Conservation (phyloP, 2,888 invertebrate genomes). For the Linnaemya tessellans region DNA sequence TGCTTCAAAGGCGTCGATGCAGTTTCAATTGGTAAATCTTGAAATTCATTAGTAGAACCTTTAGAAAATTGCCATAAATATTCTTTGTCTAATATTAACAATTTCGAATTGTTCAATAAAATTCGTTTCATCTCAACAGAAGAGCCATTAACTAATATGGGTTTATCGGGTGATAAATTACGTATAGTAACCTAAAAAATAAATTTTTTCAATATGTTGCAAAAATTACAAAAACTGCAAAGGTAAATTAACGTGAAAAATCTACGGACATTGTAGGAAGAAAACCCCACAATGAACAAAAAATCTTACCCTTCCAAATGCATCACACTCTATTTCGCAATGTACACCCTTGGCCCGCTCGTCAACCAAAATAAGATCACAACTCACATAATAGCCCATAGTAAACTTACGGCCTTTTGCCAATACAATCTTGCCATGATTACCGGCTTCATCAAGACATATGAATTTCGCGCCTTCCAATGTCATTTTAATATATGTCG, state of each 20-base stretch:
- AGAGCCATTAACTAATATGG: slow-evolving; percentile 78
- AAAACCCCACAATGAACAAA: not conserved
- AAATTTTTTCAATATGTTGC: slow-evolving; percentile 2
- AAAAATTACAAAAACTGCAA: not conserved
- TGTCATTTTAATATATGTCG: slow-evolving; percentile 76
- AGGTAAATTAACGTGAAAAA: slow-evolving; percentile 2
- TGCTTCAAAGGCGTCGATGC: slow-evolving; percentile 73
- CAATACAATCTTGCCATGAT: slow-evolving; percentile 64
- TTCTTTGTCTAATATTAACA: slow-evolving; percentile 78
- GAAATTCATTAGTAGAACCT: slow-evolving; percentile 50
- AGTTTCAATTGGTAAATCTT: slow-evolving; percentile 49
- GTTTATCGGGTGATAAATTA: slow-evolving; percentile 77
- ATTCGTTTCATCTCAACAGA: slow-evolving; percentile 77
- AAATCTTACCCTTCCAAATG: slow-evolving; percentile 80
- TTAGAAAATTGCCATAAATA: slow-evolving; percentile 79
- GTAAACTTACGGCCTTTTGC: slow-evolving; percentile 80
- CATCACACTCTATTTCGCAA: slow-evolving; percentile 81
- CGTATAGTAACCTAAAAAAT: slow-evolving; percentile 78
- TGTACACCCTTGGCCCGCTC: slow-evolving; percentile 77
- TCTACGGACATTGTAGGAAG: not conserved
- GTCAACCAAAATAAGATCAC: slow-evolving; percentile 79
- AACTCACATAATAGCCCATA: slow-evolving; percentile 79
- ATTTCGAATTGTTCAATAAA: slow-evolving; percentile 77
- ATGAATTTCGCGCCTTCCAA: slow-evolving; percentile 80
- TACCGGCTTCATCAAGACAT: slow-evolving; percentile 74